These are phyloP conservation scores for Lacanobia wlatinum DNA, from an alignment of 2,888 invertebrate genomes.

Conservation along the genomic window DNA sequence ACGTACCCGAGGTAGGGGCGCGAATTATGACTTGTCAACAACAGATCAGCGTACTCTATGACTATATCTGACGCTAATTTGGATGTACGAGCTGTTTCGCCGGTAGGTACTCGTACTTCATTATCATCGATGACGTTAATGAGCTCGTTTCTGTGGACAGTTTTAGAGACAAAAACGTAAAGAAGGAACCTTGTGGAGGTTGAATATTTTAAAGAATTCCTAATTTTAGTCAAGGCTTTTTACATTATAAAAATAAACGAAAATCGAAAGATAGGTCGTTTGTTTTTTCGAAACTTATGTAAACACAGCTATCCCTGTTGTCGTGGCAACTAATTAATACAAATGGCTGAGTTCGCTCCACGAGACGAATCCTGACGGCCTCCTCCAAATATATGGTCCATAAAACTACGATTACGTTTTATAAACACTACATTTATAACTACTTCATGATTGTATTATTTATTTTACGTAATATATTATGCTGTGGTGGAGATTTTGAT, in stretches of 20 bases:
- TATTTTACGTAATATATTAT: constrained; percentile 90
- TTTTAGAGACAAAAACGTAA: background rate
- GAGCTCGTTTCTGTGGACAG: background rate
- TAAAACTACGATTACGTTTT: constrained; percentile 89
- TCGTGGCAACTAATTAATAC: constrained; percentile 81
- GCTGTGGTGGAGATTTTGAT: constrained; percentile 85
- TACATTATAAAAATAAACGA: constrained; percentile 15
- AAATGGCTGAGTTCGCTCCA: constrained; percentile 73
- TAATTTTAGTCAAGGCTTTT: background rate
- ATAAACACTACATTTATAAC: constrained; percentile 90
- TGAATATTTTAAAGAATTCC: background rate
- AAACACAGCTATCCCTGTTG: constrained; percentile 68
- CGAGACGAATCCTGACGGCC: constrained; percentile 66
- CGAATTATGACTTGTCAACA: constrained; percentile 87
- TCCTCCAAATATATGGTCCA: constrained; percentile 85
- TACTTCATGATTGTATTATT: constrained; percentile 90
- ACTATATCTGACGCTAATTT: constrained; percentile 76
- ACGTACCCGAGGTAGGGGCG: constrained; percentile 70
- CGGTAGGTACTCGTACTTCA: background rate
- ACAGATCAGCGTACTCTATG: constrained; percentile 74
- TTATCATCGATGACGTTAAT: background rate
- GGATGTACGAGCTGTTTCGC: constrained; percentile 38
- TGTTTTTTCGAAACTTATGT: constrained; percentile 53
- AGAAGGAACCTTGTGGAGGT: background rate
- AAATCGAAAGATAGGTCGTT: constrained; percentile 18